Percentiles rank a stretch among this genome's conserved stretches.
These are phyloP conservation scores for Sakesphorus luctuosus DNA, from an alignment of 2,113 vertebrate species.

Conservation along the genomic window DNA sequence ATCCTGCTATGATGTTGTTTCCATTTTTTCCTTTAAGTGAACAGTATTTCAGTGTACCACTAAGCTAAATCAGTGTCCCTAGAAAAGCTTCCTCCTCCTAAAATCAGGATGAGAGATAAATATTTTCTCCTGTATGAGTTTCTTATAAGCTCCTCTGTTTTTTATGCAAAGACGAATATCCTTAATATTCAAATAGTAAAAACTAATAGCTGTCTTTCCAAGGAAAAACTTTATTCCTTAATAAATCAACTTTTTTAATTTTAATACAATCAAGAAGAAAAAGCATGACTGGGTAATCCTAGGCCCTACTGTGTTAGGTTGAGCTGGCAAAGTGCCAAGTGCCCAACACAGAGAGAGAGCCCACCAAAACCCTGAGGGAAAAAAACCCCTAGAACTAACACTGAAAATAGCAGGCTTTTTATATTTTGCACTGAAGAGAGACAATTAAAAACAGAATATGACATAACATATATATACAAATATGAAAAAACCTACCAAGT, in stretches of 20 bases:
- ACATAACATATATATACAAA: too few species aligned
- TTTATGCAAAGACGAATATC: background rate
- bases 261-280: background rate
- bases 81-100: background rate
- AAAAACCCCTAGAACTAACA: too few species aligned
- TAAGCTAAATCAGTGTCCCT: background rate
- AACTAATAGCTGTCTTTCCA: background rate
- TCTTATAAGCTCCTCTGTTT: background rate
- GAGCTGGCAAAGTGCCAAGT: too few species aligned
- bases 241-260: background rate
- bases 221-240: background rate
- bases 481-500: too few species aligned
- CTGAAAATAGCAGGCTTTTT: too few species aligned
- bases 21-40: background rate
- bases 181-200: background rate
- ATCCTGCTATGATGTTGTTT: background rate
- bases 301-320: background rate
- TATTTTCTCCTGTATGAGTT: background rate
- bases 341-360: too few species aligned
- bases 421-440: too few species aligned
- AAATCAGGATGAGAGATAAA: background rate
- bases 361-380: too few species aligned
- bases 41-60: background rate
- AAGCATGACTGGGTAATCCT: background rate
- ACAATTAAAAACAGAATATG: too few species aligned